Conservation (phyloP, 2,113 vertebrate genomes). For the Crotalus tigris region DNA sequence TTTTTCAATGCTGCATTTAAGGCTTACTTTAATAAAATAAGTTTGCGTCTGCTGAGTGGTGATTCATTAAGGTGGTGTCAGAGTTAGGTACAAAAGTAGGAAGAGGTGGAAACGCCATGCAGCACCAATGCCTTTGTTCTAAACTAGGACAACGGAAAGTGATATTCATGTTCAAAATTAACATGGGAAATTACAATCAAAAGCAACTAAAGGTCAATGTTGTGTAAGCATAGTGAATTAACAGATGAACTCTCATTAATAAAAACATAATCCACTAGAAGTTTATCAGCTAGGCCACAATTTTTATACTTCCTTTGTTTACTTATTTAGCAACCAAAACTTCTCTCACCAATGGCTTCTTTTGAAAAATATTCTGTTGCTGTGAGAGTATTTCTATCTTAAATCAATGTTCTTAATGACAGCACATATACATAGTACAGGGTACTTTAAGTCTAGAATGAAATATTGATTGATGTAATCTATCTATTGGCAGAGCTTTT, state of each 20-base stretch:
- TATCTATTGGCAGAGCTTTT: background rate
- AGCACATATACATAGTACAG: background rate
- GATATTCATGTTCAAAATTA: slow-evolving; percentile 58
- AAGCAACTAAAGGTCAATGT: slow-evolving; percentile 63
- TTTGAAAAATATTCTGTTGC: background rate
- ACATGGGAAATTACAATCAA: slow-evolving; percentile 56
- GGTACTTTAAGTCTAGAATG: background rate
- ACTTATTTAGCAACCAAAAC: background rate
- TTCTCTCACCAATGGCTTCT: background rate
- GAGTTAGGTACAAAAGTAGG: slow-evolving; percentile 66
- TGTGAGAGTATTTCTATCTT: background rate
- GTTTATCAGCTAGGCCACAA: slow-evolving; percentile 40
- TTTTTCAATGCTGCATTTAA: slow-evolving; percentile 47
- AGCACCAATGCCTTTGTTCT: slow-evolving; percentile 52
- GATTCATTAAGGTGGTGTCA: slow-evolving; percentile 41
- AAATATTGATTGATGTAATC: background rate
- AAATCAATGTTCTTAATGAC: background rate
- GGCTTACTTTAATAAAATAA: slow-evolving; percentile 58
- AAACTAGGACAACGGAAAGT: slow-evolving; percentile 55
- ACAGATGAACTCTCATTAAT: slow-evolving; percentile 45
- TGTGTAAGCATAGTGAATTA: slow-evolving; percentile 55
- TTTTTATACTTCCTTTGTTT: background rate
- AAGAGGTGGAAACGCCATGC: slow-evolving; percentile 67
- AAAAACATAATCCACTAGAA: slow-evolving; percentile 36
- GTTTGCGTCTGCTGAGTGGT: slow-evolving; percentile 57